Percentiles rank a stretch among this genome's conserved stretches.
Conservation (phyloP, 2,797 vertebrate genomes). For the Eutrigla gurnardus region DNA sequence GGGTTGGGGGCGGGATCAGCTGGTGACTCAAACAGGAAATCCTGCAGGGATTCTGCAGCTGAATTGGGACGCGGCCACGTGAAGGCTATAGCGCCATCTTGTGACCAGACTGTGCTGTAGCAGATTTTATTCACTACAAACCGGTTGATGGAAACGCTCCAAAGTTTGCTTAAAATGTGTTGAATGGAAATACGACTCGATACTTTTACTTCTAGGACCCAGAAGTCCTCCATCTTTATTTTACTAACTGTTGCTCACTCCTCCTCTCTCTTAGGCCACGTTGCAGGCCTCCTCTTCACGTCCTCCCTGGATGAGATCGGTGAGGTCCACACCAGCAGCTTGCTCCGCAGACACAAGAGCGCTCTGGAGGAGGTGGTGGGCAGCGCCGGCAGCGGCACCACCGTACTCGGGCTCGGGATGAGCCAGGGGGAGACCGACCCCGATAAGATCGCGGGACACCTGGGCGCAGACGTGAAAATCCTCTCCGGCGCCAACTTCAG, state of each 20-base stretch:
- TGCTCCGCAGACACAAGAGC: slow-evolving; percentile 86
- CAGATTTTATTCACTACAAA: neutral
- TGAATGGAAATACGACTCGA: neutral
- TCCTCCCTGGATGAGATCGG: slow-evolving; percentile 83
- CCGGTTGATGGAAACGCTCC: neutral
- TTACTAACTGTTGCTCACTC: neutral
- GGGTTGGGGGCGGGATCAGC: too few species aligned
- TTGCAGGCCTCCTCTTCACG: slow-evolving; percentile 82
- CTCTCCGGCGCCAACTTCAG: slow-evolving; percentile 58
- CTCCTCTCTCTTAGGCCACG: slow-evolving; percentile 61
- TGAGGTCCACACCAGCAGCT: slow-evolving; percentile 79
- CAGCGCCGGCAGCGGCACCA: slow-evolving; percentile 57
- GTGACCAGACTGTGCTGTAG: neutral
- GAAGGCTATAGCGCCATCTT: neutral
- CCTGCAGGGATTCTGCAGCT: too few species aligned
- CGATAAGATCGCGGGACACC: slow-evolving; percentile 70
- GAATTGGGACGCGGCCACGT: too few species aligned
- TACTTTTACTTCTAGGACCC: neutral
- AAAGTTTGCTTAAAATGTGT: neutral
- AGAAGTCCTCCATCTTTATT: too few species aligned
- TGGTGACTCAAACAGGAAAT: too few species aligned
- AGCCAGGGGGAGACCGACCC: slow-evolving; percentile 77
- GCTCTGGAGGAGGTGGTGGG: slow-evolving; percentile 82
- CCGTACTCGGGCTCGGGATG: slow-evolving; percentile 75
- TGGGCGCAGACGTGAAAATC: slow-evolving; percentile 78